These are phyloP conservation scores for Microchirus variegatus DNA, from an alignment of 2,797 vertebrate species.

Conservation along the genomic window DNA sequence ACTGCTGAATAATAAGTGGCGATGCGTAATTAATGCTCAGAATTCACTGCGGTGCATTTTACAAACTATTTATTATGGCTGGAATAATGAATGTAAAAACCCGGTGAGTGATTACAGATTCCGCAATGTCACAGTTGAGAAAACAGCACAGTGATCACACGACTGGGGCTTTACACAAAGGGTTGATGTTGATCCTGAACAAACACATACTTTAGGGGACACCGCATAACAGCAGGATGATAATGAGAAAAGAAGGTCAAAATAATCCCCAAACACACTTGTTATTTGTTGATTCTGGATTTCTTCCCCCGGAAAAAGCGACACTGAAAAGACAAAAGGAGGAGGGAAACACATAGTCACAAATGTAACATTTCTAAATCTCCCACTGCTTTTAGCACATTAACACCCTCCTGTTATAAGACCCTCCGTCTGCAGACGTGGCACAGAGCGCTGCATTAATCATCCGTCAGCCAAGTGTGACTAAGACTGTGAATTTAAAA, in stretches of 20 bases:
- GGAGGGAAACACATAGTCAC: no score
- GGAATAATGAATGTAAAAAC: slow-evolving; percentile 21
- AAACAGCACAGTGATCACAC: slow-evolving; percentile 28
- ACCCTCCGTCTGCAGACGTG: no score
- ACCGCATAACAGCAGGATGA: slow-evolving; percentile 14
- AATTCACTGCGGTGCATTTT: background rate
- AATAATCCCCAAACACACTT: slow-evolving; percentile 6
- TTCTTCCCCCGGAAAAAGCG: background rate
- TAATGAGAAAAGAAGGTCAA: slow-evolving; percentile 24
- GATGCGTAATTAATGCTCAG: slow-evolving; percentile 3
- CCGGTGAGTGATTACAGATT: slow-evolving; percentile 25
- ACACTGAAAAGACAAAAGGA: slow-evolving; percentile 22
- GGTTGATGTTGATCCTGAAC: slow-evolving; percentile 41
- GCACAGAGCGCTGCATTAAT: slow-evolving; percentile 54
- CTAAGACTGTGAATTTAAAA: slow-evolving; percentile 55
- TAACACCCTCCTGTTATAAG: no score
- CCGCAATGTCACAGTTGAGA: slow-evolving; percentile 26
- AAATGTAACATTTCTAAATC: no score
- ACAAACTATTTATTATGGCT: background rate
- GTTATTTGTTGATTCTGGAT: slow-evolving; percentile 10
- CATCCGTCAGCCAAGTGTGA: slow-evolving; percentile 70
- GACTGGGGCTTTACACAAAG: slow-evolving; percentile 19
- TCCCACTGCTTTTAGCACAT: no score
- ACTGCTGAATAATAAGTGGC: background rate
- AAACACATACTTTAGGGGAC: slow-evolving; percentile 40